Percentiles rank a stretch among this genome's conserved stretches.
Evolutionary conservation across 1,140 invertebrate genomes (phyloP).

Genomic region (Drosophila chauvacae): DNA sequence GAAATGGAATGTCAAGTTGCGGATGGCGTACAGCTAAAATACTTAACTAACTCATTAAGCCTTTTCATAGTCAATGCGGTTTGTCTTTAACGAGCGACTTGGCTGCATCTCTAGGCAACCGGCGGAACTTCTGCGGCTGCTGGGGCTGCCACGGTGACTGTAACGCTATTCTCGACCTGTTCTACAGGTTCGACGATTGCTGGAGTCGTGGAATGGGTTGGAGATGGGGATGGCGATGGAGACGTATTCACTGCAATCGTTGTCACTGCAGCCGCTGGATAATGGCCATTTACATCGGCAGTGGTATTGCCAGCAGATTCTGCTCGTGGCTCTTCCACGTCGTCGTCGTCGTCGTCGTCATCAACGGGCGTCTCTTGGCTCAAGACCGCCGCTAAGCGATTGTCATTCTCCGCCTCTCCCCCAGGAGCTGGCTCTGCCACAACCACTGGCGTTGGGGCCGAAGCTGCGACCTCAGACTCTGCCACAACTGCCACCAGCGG

Average conservation of each 20-base stretch:
- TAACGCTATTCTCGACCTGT: constrained; percentile 81
- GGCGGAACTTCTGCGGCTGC: constrained; percentile 57
- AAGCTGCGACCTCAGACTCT: constrained; percentile 12
- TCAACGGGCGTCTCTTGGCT: constrained; percentile 80
- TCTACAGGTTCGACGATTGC: constrained; percentile 75
- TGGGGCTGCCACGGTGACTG: constrained; percentile 58
- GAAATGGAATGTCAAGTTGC: constrained; percentile 46
- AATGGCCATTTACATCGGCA: constrained; percentile 62
- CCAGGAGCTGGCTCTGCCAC: constrained; percentile 38
- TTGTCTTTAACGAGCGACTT: constrained; percentile 19
- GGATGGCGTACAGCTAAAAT: constrained; percentile 57
- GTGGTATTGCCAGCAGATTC: constrained; percentile 34
- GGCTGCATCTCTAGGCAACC: constrained; percentile 62
- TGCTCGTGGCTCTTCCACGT: constrained; percentile 13
- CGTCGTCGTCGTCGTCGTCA: constrained; percentile 51
- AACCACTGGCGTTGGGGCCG: constrained; percentile 5
- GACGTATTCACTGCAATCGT: constrained; percentile 72
- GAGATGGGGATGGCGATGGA: constrained; percentile 32
- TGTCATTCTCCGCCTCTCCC: constrained; percentile 57
- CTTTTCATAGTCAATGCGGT: constrained; percentile 48
- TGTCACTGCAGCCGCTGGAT: constrained; percentile 68
- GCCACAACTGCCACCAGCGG: constrained; percentile 18
- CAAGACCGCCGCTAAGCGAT: constrained; percentile 71
- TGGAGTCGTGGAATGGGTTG: constrained; percentile 33
- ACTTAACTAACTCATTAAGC: constrained; percentile 59